phyloP scores from a whole-genome alignment of 2,113 vertebrate genomes.

The Alces alces region DNA sequence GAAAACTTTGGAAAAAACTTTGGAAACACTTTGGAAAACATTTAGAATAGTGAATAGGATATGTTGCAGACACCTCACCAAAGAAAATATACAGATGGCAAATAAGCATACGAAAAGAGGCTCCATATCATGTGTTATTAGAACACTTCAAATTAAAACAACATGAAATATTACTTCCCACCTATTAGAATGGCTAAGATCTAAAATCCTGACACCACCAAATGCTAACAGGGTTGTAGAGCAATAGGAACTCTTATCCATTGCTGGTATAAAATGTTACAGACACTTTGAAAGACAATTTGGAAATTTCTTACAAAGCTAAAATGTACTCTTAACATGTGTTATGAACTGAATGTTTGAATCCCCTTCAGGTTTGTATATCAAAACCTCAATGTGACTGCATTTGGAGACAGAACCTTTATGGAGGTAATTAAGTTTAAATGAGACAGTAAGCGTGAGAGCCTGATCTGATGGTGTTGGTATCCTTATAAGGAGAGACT shows the following conservation, averaged over 20 bases:
- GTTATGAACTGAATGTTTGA: background rate
- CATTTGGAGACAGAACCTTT: background rate
- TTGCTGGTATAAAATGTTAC: background rate
- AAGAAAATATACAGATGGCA: background rate
- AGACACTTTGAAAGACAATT: background rate
- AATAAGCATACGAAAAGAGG: background rate
- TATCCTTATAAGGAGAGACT: background rate
- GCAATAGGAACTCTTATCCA: background rate
- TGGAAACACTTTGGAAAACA: background rate
- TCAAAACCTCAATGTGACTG: background rate
- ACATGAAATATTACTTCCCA: background rate
- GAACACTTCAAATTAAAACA: background rate
- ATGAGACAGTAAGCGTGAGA: background rate
- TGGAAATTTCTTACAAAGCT: background rate
- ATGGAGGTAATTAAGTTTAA: background rate
- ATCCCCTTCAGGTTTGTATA: background rate
- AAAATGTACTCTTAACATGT: background rate
- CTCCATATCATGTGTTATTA: background rate
- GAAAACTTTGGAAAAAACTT: background rate
- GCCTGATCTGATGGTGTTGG: background rate
- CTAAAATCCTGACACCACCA: background rate
- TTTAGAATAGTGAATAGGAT: background rate
- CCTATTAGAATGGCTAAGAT: background rate
- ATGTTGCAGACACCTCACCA: background rate
- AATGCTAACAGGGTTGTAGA: background rate